Percentiles rank a stretch among this genome's conserved stretches.
phyloP scores from a whole-genome alignment of 2,113 vertebrate species.

The Pelecanoides urinatrix region DNA sequence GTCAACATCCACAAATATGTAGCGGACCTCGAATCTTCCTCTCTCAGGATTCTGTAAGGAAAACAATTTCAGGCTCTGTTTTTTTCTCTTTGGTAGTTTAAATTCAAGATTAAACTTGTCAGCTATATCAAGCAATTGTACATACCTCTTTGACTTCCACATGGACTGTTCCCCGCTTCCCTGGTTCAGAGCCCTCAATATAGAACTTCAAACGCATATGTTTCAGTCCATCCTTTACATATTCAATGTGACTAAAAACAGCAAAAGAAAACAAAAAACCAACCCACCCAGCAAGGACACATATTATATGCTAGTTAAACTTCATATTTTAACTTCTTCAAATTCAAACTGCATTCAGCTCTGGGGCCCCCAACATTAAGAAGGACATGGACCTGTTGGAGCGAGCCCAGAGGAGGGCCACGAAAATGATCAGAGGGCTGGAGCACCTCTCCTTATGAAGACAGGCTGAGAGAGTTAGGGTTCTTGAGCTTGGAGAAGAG shows the following conservation, averaged over 20 bases:
- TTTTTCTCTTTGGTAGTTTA: neutral
- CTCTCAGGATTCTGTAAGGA: slow-evolving; percentile 83
- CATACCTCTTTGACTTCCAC: slow-evolving; percentile 90
- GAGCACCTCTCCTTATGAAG: no score
- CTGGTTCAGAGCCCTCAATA: slow-evolving; percentile 90
- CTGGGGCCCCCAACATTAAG: no score
- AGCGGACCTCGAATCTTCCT: slow-evolving; percentile 86
- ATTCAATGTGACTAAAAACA: slow-evolving; percentile 82
- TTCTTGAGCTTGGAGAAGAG: no score
- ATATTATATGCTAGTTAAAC: neutral
- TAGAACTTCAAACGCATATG: slow-evolving; percentile 92
- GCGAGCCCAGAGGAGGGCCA: no score
- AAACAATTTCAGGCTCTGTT: neutral
- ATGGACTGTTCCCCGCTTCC: slow-evolving; percentile 87
- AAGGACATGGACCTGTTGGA: no score
- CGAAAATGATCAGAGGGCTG: no score
- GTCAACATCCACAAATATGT: slow-evolving; percentile 90
- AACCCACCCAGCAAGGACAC: neutral
- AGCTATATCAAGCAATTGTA: neutral
- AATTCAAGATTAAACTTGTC: neutral
- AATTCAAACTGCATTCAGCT: no score
- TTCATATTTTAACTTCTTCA: neutral
- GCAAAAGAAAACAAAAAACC: slow-evolving; percentile 16
- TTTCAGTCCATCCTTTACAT: slow-evolving; percentile 85
- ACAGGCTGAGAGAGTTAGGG: no score